Evolutionary conservation across 2,113 vertebrate species (phyloP), one percentile per base, ranked within the genome.

Genomic region (Haemorhous mexicanus): DNA sequence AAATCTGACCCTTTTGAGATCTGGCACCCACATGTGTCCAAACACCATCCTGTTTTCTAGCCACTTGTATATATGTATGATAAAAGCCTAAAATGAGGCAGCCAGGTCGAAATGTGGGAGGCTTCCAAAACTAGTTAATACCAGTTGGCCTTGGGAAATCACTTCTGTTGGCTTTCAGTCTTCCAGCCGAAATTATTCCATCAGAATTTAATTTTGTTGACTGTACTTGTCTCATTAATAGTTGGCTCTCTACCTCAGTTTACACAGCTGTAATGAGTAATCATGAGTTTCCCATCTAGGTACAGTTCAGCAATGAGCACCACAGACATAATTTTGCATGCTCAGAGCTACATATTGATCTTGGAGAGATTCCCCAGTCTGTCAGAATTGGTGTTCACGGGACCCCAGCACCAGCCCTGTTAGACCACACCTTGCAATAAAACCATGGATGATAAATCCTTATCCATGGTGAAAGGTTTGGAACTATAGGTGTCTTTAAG

Each of bases 181-280:
- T 92, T 90, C 50, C 32, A 92, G 50, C n/a, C 37, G 68, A 46
- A 88, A 89, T 83, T 83, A 62, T 62, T 92, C 86, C 69, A 63
- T 89, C 80, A 72, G 23, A 62, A 74, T 63, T 69, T 73, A 84
- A 72, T 93, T 94, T 74, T 84, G 56, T 93, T 84, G 78, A 69
- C 80, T 87, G 33, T 68, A 68, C 61, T 90, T 78, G 24, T 62
- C 82, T 80, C 35, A 37, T 95, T 94, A 80, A 70, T 86, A 55
- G 59, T 81, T 92, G 86, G 56, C 68, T 63, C 37, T 83, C 47
- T 91, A 88, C 87, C 80, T 94, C 86, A 92, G 77, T 96, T 94
- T 94, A 92, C 87, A 58, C 61, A 93, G 73, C 89, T 96, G 61
- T 81, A 81, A 81, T 82, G 69, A 84, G 56, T 59, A 92, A 87